Conservation (phyloP, 2,888 invertebrate genomes). For the Suillia variegata region DNA sequence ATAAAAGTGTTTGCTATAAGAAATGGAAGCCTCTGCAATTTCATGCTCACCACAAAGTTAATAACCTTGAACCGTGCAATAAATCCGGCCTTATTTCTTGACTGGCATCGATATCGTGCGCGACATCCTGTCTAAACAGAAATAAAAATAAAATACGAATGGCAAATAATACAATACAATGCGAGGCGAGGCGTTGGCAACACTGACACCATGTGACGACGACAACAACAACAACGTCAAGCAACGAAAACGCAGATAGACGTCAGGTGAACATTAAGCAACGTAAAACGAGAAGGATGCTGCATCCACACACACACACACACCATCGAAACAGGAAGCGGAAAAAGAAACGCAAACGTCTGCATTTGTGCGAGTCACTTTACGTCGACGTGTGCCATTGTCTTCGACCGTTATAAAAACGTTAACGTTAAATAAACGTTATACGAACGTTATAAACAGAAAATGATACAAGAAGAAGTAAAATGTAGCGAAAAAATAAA, state of each 20-base stretch:
- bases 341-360: not conserved
- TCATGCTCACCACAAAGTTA: too few species aligned
- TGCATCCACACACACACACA: not conserved
- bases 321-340: not conserved
- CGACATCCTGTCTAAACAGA: not conserved
- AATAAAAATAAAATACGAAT: not conserved
- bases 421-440: too few species aligned
- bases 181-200: not conserved
- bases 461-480: too few species aligned
- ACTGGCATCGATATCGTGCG: not conserved
- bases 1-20: too few species aligned
- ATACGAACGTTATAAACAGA: too few species aligned
- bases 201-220: not conserved
- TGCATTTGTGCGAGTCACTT: not conserved
- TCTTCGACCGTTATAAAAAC: not conserved
- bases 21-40: too few species aligned
- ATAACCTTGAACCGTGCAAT: not conserved
- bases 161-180: not conserved
- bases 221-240: too few species aligned
- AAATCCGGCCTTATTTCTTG: not conserved
- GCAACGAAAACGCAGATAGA: too few species aligned
- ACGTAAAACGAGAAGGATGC: too few species aligned
- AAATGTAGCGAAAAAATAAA: too few species aligned
- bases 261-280: too few species aligned
- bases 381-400: not conserved